These are phyloP conservation scores for Rhimphoctona megacephalus DNA, from an alignment of 2,888 invertebrate species.

Conservation along the genomic window DNA sequence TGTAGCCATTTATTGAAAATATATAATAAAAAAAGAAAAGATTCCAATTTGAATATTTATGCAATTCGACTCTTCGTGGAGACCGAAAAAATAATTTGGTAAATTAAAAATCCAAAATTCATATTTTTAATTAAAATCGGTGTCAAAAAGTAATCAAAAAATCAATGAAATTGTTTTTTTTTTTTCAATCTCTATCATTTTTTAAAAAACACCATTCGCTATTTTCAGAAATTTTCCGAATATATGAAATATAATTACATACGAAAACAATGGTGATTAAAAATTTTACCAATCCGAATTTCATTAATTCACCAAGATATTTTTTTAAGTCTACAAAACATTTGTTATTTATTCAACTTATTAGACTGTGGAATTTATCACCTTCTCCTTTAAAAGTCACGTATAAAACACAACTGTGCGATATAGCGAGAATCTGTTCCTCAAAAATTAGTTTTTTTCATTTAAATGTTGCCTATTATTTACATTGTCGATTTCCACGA, in stretches of 20 bases:
- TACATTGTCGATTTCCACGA: not conserved
- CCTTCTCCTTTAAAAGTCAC: not conserved
- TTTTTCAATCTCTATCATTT: not conserved
- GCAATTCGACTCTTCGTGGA: not conserved
- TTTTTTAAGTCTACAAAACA: not conserved
- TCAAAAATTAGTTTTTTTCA: not conserved
- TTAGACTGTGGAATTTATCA: slow-evolving; percentile 21
- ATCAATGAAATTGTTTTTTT: not conserved
- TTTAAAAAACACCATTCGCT: not conserved
- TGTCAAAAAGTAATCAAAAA: no score
- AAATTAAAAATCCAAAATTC: not conserved
- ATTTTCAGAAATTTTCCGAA: not conserved
- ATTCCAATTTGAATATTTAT: not conserved
- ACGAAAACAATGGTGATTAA: not conserved
- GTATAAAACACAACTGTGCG: not conserved
- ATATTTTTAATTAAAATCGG: not conserved
- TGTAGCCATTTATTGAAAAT: not conserved
- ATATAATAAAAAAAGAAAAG: not conserved
- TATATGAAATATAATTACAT: not conserved
- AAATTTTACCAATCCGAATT: not conserved
- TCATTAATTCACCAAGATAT: not conserved
- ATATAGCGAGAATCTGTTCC: not conserved
- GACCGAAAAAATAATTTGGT: no score
- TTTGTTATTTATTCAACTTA: not conserved
- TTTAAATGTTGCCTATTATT: not conserved